A percentile compares a stretch with the other conserved stretches of the same genome.
These are phyloP conservation scores for Neoarius graeffei DNA, from an alignment of 2,113 vertebrate genomes.

Conservation along the genomic window DNA sequence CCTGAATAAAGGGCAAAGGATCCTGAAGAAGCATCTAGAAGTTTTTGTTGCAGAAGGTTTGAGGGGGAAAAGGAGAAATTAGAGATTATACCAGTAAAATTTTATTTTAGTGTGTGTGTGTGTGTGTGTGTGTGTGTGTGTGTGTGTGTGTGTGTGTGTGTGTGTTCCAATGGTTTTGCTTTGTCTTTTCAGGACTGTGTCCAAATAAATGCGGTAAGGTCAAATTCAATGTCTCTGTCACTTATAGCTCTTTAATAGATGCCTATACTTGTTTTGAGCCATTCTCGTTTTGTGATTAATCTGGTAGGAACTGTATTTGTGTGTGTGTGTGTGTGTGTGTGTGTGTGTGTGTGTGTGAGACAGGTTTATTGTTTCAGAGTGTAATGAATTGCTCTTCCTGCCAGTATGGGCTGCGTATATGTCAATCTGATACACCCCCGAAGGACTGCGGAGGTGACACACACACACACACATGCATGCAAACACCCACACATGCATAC, in stretches of 20 bases:
- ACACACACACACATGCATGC: constrained; percentile 8
- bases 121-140: background rate
- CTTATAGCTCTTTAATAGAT: background rate
- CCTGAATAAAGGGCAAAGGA: constrained; percentile 65
- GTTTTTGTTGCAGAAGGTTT: constrained; percentile 64
- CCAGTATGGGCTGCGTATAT: constrained; percentile 60
- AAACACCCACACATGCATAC: background rate
- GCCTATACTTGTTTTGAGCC: background rate
- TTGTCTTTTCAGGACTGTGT: constrained; percentile 66
- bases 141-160: background rate
- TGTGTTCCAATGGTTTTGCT: constrained; percentile 10
- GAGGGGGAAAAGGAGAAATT: background rate
- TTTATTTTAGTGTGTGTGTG: background rate
- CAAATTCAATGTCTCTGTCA: background rate
- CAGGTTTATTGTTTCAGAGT: constrained; percentile 68
- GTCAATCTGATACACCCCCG: constrained; percentile 58
- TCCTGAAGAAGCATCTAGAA: constrained; percentile 69
- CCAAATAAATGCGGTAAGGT: constrained; percentile 75
- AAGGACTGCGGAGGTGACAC: constrained; percentile 67
- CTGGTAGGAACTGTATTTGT: background rate
- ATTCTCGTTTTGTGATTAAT: background rate
- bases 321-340: constrained; percentile 3
- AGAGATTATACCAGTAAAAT: background rate
- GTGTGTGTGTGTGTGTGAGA: constrained; percentile 33
- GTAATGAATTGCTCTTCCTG: constrained; percentile 71